Percentiles rank a stretch among this genome's conserved stretches.
Conservation (phyloP, 1,140 invertebrate species). For the Drosophila bocqueti region DNA sequence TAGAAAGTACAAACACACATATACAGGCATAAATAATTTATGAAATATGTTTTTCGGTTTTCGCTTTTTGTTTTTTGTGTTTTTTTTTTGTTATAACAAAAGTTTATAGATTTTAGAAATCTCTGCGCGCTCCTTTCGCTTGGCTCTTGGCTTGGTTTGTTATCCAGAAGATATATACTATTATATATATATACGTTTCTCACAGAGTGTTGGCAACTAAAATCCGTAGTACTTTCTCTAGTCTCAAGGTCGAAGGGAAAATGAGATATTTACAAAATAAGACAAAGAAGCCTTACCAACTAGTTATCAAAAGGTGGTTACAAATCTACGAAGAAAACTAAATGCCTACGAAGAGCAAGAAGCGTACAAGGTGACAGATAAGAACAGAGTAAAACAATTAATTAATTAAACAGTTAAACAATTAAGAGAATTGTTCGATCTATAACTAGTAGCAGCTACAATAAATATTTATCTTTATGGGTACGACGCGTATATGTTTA, state of each 20-base stretch:
- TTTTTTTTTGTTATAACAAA: constrained; percentile 56
- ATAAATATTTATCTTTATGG: constrained; percentile 75
- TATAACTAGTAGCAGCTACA: constrained; percentile 71
- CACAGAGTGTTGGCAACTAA: constrained; percentile 77
- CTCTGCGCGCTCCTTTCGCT: constrained; percentile 72
- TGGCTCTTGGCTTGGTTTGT: constrained; percentile 72
- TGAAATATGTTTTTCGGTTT: constrained; percentile 62
- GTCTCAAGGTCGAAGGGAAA: constrained; percentile 53
- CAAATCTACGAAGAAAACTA: constrained; percentile 63
- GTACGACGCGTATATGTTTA: constrained; percentile 40
- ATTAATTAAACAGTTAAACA: constrained; percentile 43
- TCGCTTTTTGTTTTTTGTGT: neutral
- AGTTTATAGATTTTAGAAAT: constrained; percentile 83
- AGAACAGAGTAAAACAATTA: constrained; percentile 47
- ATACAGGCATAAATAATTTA: constrained; percentile 67
- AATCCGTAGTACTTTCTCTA: constrained; percentile 43
- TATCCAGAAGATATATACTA: constrained; percentile 53
- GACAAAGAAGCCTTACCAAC: constrained; percentile 57
- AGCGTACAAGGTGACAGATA: constrained; percentile 68
- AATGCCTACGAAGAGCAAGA: constrained; percentile 75
- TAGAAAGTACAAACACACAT: constrained; percentile 79
- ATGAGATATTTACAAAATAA: constrained; percentile 61
- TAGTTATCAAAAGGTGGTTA: constrained; percentile 55
- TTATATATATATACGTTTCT: constrained; percentile 40
- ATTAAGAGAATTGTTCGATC: constrained; percentile 31